Evolutionary conservation across 2,113 vertebrate genomes (phyloP), one percentile per base, ranked within the genome.

Genomic region (Myotis lucifugus): DNA sequence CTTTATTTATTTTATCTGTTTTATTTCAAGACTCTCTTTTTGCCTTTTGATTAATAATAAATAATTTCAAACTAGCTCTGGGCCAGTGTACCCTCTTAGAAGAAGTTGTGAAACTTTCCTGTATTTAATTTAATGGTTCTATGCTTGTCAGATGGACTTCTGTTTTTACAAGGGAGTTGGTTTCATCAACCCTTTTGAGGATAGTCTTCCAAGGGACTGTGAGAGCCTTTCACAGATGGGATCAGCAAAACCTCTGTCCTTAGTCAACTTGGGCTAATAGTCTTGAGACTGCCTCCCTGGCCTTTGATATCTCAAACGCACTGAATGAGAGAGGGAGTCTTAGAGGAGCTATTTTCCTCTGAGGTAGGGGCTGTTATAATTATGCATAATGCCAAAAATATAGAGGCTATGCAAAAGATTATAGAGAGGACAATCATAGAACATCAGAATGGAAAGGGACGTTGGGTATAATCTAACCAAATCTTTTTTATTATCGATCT

Each of bases 41-140:
- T 88, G 42, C 34, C 46, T 96, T 97, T 94, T 76, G 95, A 94
- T 97, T 96, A 96, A 94, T 91, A 87, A 96, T 90, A 96, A 96
- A 96, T 64, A 90, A 96, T 97, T 97, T 95, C 93, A 90, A 82
- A 78, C 59, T 94, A 92, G 67, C 92, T 93, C 29, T 56, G 94
- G 81, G 93, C 48, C 32, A 91, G 11, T 48, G 34, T 66, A 92
- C 17, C 5, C 7, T 96, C 86, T 94, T 83, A 17, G 42, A 96
- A 93, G 74, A 54, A 95, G 14, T 81, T 93, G 64, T 50, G 69
- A 87, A 94, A 88, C 25, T 94, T 27, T 76, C 23, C 19, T 95
- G 93, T 72, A 91, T 52, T 97, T 92, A 91, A 83, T 88, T 94
- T 94, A 90, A 37, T 85, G 86, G 66, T 91, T 73, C 34, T 81